Conservation (phyloP, 2,888 invertebrate species). For the Oscheius sp. region DNA sequence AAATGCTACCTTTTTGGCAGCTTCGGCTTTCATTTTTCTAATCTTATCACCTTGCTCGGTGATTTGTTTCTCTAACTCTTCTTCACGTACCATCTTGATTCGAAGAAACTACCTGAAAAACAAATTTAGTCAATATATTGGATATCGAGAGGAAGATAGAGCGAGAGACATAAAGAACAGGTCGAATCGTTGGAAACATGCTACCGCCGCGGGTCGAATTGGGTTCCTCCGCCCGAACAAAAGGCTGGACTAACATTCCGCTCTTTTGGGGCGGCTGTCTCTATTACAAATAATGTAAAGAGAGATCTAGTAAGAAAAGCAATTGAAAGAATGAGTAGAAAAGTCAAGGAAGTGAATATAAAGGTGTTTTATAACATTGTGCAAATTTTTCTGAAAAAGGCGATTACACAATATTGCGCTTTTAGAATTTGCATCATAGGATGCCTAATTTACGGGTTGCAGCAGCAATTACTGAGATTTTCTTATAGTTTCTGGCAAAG, state of each 20-base stretch:
- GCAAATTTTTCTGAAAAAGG: background rate
- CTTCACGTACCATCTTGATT: constrained; percentile 10
- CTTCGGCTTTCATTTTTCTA: constrained; percentile 45
- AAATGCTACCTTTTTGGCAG: constrained; percentile 39
- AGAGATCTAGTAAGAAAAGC: background rate
- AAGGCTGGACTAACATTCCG: constrained; percentile 17
- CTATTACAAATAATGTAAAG: background rate
- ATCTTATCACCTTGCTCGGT: constrained; percentile 49
- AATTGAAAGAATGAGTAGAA: background rate
- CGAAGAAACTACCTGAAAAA: background rate
- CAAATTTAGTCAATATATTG: background rate
- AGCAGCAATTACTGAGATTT: too few relatives aligned
- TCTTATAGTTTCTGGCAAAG: too few relatives aligned
- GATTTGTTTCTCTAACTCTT: constrained; percentile 45
- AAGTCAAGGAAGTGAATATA: background rate
- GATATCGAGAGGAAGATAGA: background rate
- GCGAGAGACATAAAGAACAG: constrained; percentile 7
- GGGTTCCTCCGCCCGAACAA: constrained; percentile 7
- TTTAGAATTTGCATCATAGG: too few relatives aligned
- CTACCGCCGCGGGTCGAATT: constrained; percentile 5
- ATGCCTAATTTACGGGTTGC: too few relatives aligned
- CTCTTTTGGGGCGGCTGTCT: background rate
- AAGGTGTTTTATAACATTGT: background rate
- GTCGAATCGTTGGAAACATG: constrained; percentile 23
- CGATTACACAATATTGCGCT: background rate